Evolutionary conservation across 2,113 vertebrate species (phyloP), one percentile per base, ranked within the genome.

Genomic region (Psammodynastes pulverulentus): DNA sequence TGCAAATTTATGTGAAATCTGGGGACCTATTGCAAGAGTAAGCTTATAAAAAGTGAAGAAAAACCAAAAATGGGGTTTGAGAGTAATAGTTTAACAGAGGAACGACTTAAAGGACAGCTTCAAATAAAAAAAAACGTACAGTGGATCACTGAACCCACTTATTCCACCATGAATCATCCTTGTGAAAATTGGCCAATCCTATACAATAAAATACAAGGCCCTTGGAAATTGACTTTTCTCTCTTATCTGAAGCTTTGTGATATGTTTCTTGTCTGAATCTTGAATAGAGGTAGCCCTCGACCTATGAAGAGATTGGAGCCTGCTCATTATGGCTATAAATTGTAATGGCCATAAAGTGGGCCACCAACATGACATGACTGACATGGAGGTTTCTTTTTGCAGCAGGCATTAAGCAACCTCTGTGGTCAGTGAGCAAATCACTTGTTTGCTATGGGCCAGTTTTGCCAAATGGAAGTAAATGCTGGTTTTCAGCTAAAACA

Each of bases 151-250:
- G 79, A 67, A 49, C n/a, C 26, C 39, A n/a, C n/a, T 51, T 52
- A 79, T 88, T 88, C 26, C 53, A 9, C 86, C 17, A 92, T 88
- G 72, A 29, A 88, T 54, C 91, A 54, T 53, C 79, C 17, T 92
- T 88, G 39, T 92, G 49, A 88, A 88, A 53, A 62, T 84, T 92
- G 86, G 86, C 84, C 45, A 86, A 21, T 86, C 53, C 86, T 62
- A 86, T 62, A 48, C 24, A 45, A 79, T 54, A 46, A 79, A 67
- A 72, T 88, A 79, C 6, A 46, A 15, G 19, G 52, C 88, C 34
- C 24, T 92, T 45, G 4, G 12, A n/a, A 53, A 88, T 88, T 79
- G 24, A 88, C 15, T 79, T 79, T 79, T 51, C 51, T 26, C n/a
- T 54, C 58, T 67, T 51, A 54, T 88, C 15, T 29, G 72, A 79